Conservation (phyloP, 1,140 invertebrate genomes). For the Hetaerina americana region DNA sequence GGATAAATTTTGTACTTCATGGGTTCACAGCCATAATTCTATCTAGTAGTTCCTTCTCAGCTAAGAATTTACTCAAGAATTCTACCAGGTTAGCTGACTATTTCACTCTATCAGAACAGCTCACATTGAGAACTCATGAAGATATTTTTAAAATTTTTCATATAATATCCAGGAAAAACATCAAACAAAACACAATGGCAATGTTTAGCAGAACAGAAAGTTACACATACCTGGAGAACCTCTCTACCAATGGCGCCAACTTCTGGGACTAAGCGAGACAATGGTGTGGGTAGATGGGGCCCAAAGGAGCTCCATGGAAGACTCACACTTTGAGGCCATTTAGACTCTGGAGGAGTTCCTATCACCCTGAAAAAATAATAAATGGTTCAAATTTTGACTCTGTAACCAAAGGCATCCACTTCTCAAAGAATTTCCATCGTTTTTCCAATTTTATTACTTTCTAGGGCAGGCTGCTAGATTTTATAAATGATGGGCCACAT, state of each 20-base stretch:
- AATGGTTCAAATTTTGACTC: constrained; percentile 2
- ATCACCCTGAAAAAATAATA: constrained; percentile 33
- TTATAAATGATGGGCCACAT: too few relatives aligned
- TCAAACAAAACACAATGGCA: not conserved
- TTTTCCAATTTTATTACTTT: constrained; percentile 3
- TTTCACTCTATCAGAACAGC: not conserved
- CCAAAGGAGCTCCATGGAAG: constrained; percentile 40
- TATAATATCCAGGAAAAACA: not conserved
- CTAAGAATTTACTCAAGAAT: not conserved
- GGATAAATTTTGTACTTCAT: too few relatives aligned
- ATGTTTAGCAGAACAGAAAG: too few relatives aligned
- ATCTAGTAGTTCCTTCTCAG: not conserved
- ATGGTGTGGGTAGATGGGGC: constrained; percentile 27
- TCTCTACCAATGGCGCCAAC: not conserved
- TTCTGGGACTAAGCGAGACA: constrained; percentile 35
- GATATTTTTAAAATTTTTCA: not conserved
- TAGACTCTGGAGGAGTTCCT: constrained; percentile 36
- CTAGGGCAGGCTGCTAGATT: not conserved
- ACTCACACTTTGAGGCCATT: constrained; percentile 45
- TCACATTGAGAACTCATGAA: not conserved
- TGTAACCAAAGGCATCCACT: constrained; percentile 3
- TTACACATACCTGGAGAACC: not conserved
- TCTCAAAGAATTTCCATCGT: not conserved
- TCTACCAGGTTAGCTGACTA: not conserved
- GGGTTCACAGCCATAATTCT: too few relatives aligned